These are phyloP conservation scores for Sitta europaea DNA, from an alignment of 2,113 vertebrate genomes.

Conservation along the genomic window DNA sequence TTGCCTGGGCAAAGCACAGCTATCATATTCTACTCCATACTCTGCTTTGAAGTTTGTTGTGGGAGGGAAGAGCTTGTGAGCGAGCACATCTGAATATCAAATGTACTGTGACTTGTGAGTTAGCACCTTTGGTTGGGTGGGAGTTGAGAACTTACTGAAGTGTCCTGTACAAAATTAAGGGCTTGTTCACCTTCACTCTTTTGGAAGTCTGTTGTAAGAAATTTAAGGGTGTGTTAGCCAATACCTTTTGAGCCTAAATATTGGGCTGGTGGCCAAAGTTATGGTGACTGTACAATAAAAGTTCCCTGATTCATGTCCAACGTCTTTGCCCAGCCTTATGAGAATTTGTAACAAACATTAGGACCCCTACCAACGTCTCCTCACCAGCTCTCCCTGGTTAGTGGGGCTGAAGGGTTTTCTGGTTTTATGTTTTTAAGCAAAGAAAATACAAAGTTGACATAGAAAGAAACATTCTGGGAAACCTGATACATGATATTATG, in stretches of 20 bases:
- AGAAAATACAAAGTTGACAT: not conserved
- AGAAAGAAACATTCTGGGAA: not conserved
- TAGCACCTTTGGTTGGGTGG: not conserved
- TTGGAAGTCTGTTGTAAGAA: not conserved
- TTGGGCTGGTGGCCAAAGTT: not conserved
- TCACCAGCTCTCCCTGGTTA: not conserved
- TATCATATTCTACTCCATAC: not conserved
- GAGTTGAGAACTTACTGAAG: not conserved
- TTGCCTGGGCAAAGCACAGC: not conserved
- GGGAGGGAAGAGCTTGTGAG: not conserved
- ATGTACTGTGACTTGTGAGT: not conserved
- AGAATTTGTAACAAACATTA: not conserved
- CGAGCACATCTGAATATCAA: not conserved
- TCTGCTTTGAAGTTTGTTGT: not conserved
- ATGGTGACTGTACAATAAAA: not conserved
- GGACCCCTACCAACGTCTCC: accelerated
- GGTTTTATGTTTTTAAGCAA: not conserved
- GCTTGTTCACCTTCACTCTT: not conserved
- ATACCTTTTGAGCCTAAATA: not conserved
- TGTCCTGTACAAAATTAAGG: not conserved
- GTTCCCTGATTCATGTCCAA: not conserved
- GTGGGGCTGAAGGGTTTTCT: not conserved
- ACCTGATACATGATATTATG: too few relatives aligned
- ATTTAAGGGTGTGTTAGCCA: not conserved
- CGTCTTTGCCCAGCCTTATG: not conserved